These are phyloP conservation scores for Rhegmatorhina hoffmannsi DNA, from an alignment of 2,113 vertebrate genomes.

Conservation along the genomic window DNA sequence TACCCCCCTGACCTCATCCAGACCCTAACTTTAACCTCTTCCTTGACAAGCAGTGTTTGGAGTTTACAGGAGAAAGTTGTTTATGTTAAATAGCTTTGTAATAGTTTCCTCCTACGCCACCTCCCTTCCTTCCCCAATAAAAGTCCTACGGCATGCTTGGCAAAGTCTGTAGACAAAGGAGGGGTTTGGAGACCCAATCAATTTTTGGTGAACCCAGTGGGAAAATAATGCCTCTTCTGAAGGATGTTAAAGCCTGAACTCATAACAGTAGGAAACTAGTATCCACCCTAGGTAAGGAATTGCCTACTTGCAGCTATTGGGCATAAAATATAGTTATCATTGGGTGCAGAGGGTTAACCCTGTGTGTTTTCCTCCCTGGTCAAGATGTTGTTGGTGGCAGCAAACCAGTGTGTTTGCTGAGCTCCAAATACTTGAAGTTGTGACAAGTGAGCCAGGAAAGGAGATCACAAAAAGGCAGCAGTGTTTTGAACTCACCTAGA, in stretches of 20 bases:
- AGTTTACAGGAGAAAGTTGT: conserved; percentile 38
- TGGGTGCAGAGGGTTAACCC: neutral
- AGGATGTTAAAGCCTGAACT: neutral
- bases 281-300: conserved; percentile 18
- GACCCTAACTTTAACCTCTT: conserved; percentile 42
- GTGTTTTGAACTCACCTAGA: conserved; percentile 44
- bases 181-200: conserved; percentile 3
- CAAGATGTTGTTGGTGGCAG: neutral
- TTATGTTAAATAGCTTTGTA: conserved; percentile 54
- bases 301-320: neutral
- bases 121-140: conserved; percentile 64
- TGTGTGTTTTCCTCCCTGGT: neutral
- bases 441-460: neutral
- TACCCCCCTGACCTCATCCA: neutral
- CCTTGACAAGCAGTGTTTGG: neutral
- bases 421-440: neutral
- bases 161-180: conserved; percentile 26
- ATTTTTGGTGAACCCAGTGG: conserved; percentile 20
- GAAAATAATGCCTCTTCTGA: neutral
- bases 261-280: conserved; percentile 55
- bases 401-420: neutral
- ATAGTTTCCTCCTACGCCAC: conserved; percentile 38
- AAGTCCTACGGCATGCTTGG: neutral
- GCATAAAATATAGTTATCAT: neutral
- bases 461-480: neutral